Evolutionary conservation across 2,113 vertebrate species (phyloP).

Genomic region (Haplochromis vanheusdeni): DNA sequence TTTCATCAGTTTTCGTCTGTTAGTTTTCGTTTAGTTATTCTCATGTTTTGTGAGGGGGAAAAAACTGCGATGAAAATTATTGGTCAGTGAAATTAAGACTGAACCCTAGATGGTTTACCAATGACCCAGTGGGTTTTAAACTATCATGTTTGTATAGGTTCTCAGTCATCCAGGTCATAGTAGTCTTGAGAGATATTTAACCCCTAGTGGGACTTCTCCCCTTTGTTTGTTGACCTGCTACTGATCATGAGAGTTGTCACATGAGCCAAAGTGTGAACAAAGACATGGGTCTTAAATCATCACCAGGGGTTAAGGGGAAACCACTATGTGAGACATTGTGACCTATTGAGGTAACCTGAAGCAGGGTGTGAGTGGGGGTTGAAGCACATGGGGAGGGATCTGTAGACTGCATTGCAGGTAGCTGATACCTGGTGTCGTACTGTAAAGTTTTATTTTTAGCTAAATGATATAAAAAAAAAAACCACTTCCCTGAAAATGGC

Average conservation of each 20-base stretch:
- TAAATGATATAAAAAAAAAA: not conserved
- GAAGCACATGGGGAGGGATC: not conserved
- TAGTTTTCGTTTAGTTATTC: not conserved
- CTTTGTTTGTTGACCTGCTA: not conserved
- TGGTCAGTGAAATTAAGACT: not conserved
- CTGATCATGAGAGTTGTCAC: not conserved
- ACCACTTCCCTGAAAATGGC: rapidly evolving
- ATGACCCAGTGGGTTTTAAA: not conserved
- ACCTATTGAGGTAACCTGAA: not conserved
- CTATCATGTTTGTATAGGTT: not conserved
- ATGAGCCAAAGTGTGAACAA: not conserved
- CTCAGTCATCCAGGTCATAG: not conserved
- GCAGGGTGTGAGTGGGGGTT: not conserved
- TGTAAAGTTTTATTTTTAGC: not conserved
- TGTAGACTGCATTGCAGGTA: not conserved
- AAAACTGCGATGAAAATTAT: not conserved
- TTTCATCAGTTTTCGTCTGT: not conserved
- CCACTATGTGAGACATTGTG: not conserved
- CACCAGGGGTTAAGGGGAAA: not conserved
- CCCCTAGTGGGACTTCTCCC: not conserved
- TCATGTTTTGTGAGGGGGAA: not conserved
- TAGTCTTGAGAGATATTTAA: not conserved
- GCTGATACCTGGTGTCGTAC: not conserved
- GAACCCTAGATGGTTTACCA: not conserved
- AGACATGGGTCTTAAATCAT: not conserved